Base-by-base conservation (phyloP, 1,140 invertebrate genomes). In the Danaus melanippus region DNA sequence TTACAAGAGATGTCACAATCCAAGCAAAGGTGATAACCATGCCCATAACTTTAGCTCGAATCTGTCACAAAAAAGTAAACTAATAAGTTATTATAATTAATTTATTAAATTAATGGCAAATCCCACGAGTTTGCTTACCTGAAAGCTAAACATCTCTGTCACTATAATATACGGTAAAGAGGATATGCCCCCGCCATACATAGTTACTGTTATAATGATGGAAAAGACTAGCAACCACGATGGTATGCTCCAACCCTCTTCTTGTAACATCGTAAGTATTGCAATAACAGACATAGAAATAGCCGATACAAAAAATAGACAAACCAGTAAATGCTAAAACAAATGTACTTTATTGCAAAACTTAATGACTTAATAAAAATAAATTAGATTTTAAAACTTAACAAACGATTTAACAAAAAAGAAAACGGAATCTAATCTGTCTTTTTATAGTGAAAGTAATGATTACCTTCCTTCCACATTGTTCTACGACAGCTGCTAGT, bases 41-140 rank as follows among this genome's bases (percentile, higher is more conserved):
- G 8, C 72, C 74, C 44, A 76, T 60, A 0, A 77, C 42, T 58
- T 77, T 78, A 8, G 68, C 66, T 39, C 74, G 67, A 17, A 81
- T 69, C 78, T 81, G 64, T 32, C 21, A 8, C 2, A 40, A 78
- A 8, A 53, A 41, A 12, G 9, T 40, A 56, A 10, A 50, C n/a
- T 42, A 44, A 43, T 44, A 6, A 17, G 32, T n/a, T 50, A 5
- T 32, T 7, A 32, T 32, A 7, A 5, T 32, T 32, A 32, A 32
- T 1, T 32, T 3, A 32, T 3, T 3, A 32, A 41, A 12, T 42
- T 11, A 4, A 15, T 12, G 4, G 9, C n/a, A 17, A 46, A 46
- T 12, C 5, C 15, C 9, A 12, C 41, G 42, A 32, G 21, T 32
- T 39, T 15, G 41, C 54, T 50, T 59, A 71, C 69, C 48, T 60